Base-by-base conservation (phyloP, 2,888 invertebrate genomes). In the Alcis repandata region DNA sequence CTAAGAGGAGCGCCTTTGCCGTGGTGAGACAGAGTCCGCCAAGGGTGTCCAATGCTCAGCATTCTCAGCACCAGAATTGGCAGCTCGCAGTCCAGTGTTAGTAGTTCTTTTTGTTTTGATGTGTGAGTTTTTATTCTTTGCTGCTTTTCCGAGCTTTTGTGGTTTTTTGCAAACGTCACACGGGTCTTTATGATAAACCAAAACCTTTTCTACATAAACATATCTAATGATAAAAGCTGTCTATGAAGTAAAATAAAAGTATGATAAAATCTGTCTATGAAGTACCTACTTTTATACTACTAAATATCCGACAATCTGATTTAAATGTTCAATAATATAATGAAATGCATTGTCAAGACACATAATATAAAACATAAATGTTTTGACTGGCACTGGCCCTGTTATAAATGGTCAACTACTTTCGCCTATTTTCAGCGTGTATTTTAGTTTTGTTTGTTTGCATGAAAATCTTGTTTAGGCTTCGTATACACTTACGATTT, bases 31-130 rank as follows among this genome's bases (percentile, higher is more conserved):
- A 94, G 87, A 94, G 90, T 88, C 94, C 94, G 87, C 93, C 94
- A 86, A 91, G 94, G 86, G 87, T 80, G 79, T 74, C 80, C 80
- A 86, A 84, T 86, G 84, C 82, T 61, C 89, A 88, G 49, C 63
- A 58, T 53, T 65, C 69, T 54, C 68, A 69, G 74, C 88, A 88
- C 69, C 88, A 90, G 78, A 90, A 94, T 89, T 95, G 95, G 94
- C 95, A 95, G 87, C 94, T 95, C 85, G 91, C 95, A 79, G 95
- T 95, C 80, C 95, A 95, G 86, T 95, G 95, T 95, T 95, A 95
- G 95, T 95, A 94, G 94, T 82, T 88, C 78, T 79, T 83, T 81
- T 79, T 81, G 48, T 62, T 68, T 71, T 63, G 10, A 63, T 76
- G 74, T 78, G 75, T 75, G 72, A 59, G 59, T 59, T 65, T 69